Evolutionary conservation across 2,888 invertebrate species (phyloP).

Genomic region (Cephus spinipes): DNA sequence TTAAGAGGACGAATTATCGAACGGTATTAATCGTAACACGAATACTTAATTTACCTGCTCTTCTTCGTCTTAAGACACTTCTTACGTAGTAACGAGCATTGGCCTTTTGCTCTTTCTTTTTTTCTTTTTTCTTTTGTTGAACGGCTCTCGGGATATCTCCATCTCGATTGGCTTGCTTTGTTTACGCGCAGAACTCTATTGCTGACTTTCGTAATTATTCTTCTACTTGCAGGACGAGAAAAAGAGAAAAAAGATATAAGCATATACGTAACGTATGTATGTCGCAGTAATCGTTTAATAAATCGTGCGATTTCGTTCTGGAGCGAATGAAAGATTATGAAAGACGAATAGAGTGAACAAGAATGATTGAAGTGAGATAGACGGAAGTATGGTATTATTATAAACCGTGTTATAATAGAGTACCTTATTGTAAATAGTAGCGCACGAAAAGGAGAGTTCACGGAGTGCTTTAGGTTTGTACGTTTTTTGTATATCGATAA

Average conservation of each 20-base stretch:
- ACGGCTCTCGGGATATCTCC: neutral
- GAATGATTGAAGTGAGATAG: constrained; percentile 24
- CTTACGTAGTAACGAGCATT: neutral
- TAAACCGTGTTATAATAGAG: constrained; percentile 12
- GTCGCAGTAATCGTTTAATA: neutral
- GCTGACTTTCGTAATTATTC: neutral
- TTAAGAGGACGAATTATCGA: constrained; percentile 20
- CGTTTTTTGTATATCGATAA: constrained; percentile 47
- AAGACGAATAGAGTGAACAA: neutral
- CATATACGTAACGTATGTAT: neutral
- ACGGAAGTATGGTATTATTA: neutral
- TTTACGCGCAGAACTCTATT: neutral
- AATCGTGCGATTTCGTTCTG: neutral
- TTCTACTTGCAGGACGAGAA: neutral
- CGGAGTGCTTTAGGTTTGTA: constrained; percentile 45
- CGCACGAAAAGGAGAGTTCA: constrained; percentile 26
- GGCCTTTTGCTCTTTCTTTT: neutral
- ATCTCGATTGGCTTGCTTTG: neutral
- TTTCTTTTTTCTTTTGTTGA: neutral
- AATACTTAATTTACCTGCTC: constrained; percentile 19
- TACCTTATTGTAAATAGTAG: constrained; percentile 42
- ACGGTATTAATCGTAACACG: constrained; percentile 9
- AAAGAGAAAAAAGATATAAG: neutral
- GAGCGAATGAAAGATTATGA: neutral
- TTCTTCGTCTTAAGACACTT: constrained; percentile 9